Evolutionary conservation across 1,140 invertebrate genomes (phyloP), one percentile per base, ranked within the genome.

Genomic region (Teleopsis dalmanni): DNA sequence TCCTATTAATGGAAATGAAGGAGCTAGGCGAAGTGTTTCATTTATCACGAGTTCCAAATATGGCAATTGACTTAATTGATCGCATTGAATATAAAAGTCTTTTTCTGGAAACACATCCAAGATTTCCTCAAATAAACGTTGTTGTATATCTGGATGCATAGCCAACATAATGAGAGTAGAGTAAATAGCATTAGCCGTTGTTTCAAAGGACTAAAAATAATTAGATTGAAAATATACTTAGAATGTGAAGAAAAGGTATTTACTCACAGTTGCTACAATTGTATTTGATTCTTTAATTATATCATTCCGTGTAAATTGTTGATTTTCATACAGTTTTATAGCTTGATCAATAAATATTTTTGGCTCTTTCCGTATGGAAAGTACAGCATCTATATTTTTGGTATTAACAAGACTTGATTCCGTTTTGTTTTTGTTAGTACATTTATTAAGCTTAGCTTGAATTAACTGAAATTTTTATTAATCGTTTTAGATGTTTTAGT

Each of bases 31-130:
- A 40, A 55, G 26, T 0, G 51, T 50, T 51, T 57, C 56, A 22
- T 53, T 37, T 2, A 55, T 19, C 2, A 52, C 49, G 51, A 55
- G 51, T 23, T 57, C 49, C 14, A 51, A 33, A 35, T 57, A 57
- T 6, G 46, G 33, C 3, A 53, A n/a, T 13, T 55, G 21, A 38
- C 51, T 33, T 4, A 55, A 33, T 35, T 57, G 37, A 3, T 53
- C 29, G 9, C 25, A 37, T 3, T 23, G 22, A 43, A 52, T 7
- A 11, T 33, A 8, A 8, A 22, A 13, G 7, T 48, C 21, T 8
- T 35, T 29, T 31, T 53, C n/a, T 10, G 41, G 21, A 11, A 40
- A 48, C 31, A 51, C 26, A 4, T 41, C 4, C 10, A 38, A 10
- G 2, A 55, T 37, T 48, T 57, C 53, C 26, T 53, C n/a, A 18